A percentile compares a stretch with the other conserved stretches of the same genome.
phyloP scores from a whole-genome alignment of 1,140 invertebrate species.

The Brachionus asplanchnoidis region DNA sequence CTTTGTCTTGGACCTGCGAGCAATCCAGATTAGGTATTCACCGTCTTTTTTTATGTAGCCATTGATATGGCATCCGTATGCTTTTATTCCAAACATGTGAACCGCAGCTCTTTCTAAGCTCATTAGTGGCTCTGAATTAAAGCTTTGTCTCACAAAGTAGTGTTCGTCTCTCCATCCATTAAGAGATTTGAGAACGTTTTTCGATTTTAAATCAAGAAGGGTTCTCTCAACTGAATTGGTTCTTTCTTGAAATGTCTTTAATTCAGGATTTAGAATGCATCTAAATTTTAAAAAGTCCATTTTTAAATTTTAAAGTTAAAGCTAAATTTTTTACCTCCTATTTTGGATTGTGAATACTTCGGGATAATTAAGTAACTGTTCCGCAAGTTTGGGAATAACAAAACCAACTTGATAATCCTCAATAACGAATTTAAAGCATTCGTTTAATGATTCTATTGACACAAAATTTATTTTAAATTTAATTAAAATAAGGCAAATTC shows the following conservation, averaged over 20 bases:
- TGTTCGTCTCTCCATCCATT: slow-evolving; percentile 32
- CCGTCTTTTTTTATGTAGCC: slow-evolving; percentile 66
- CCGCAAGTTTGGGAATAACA: slow-evolving; percentile 72
- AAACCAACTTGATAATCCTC: slow-evolving; percentile 80
- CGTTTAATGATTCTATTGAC: not conserved
- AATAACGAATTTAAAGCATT: slow-evolving; percentile 64
- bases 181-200: not conserved
- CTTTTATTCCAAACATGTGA: slow-evolving; percentile 78
- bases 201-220: not conserved
- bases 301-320: not conserved
- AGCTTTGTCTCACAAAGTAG: slow-evolving; percentile 3
- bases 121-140: slow-evolving; percentile 27
- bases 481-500: not conserved
- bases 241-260: not conserved
- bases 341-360: slow-evolving; percentile 69
- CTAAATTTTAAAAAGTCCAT: not conserved
- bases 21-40: slow-evolving; percentile 71
- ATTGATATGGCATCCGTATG: slow-evolving; percentile 89
- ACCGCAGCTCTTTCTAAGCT: slow-evolving; percentile 50
- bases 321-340: not conserved
- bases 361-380: slow-evolving; percentile 69
- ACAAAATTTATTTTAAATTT: not conserved
- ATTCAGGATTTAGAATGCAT: not conserved
- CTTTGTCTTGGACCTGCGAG: slow-evolving; percentile 79
- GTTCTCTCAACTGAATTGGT: not conserved